These are phyloP conservation scores for Enteromius paludinosus DNA, from an alignment of 2,797 vertebrate genomes.

Conservation along the genomic window DNA sequence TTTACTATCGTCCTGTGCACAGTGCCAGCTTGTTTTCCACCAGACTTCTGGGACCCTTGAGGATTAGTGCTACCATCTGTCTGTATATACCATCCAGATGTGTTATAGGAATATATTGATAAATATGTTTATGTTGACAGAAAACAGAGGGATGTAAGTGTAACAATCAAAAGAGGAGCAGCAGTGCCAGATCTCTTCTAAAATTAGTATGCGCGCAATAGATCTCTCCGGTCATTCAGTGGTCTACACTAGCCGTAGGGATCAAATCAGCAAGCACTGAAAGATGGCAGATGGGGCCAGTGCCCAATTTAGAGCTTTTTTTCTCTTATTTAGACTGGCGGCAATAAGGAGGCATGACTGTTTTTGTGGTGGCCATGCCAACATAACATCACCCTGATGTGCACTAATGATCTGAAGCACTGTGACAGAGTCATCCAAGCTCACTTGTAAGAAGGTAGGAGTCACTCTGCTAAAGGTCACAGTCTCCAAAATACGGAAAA, in stretches of 20 bases:
- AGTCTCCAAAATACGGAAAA: slow-evolving; percentile 66
- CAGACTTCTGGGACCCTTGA: slow-evolving; percentile 30
- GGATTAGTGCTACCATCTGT: slow-evolving; percentile 42
- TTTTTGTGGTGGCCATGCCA: slow-evolving; percentile 40
- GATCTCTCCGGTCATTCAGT: slow-evolving; percentile 21
- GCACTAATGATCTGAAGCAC: slow-evolving; percentile 54
- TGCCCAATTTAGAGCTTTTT: slow-evolving; percentile 39
- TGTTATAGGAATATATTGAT: slow-evolving; percentile 36
- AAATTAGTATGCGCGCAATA: slow-evolving; percentile 21
- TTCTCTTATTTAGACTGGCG: slow-evolving; percentile 40
- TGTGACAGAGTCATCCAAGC: slow-evolving; percentile 52
- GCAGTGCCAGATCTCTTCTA: slow-evolving; percentile 9
- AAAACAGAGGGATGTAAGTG: neutral
- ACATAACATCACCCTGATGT: slow-evolving; percentile 50
- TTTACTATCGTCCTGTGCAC: slow-evolving; percentile 17
- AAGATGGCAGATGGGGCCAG: slow-evolving; percentile 35
- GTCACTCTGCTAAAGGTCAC: slow-evolving; percentile 66
- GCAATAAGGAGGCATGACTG: slow-evolving; percentile 32
- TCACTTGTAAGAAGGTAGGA: slow-evolving; percentile 12
- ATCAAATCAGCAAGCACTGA: slow-evolving; percentile 34
- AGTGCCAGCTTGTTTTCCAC: slow-evolving; percentile 27
- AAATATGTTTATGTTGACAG: slow-evolving; percentile 40
- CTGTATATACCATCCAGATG: slow-evolving; percentile 48
- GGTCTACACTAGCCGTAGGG: slow-evolving; percentile 15
- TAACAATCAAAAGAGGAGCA: slow-evolving; percentile 23